Evolutionary conservation across 1,140 invertebrate genomes (phyloP).

Genomic region (Andrena cerasifolii): DNA sequence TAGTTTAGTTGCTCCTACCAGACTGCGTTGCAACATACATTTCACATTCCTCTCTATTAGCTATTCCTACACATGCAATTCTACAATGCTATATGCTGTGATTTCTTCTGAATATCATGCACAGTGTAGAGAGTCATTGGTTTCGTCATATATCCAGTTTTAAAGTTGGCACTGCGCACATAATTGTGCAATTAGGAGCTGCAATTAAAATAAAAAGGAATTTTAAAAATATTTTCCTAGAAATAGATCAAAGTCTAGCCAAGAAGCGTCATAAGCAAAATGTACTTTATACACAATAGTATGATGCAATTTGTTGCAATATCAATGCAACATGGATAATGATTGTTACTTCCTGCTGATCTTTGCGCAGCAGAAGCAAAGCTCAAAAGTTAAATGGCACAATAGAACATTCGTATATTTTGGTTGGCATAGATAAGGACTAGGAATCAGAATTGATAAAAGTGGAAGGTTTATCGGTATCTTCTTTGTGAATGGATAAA

Average conservation of each 20-base stretch:
- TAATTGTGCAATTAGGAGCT: constrained; percentile 26
- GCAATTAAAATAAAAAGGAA: constrained; percentile 24
- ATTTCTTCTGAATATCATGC: neutral
- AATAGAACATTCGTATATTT: constrained; percentile 8
- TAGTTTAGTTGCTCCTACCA: neutral
- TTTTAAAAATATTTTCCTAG: constrained; percentile 24
- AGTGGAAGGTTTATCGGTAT: neutral
- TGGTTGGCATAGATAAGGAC: constrained; percentile 26
- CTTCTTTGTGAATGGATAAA: neutral
- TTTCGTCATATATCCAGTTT: constrained; percentile 13
- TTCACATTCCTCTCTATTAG: neutral
- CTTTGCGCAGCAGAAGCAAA: neutral
- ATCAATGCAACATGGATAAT: neutral
- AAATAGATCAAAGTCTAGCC: constrained; percentile 22
- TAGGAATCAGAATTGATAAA: neutral
- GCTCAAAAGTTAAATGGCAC: constrained; percentile 22
- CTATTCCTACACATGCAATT: neutral
- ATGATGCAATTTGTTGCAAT: no score
- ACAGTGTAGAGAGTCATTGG: neutral
- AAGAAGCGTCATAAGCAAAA: no score
- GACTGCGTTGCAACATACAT: neutral
- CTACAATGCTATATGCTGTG: neutral
- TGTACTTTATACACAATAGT: no score
- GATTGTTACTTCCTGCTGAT: neutral
- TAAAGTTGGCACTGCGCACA: constrained; percentile 26